A percentile compares a stretch with the other conserved stretches of the same genome.
These are phyloP conservation scores for Lacanobia wlatinum DNA, from an alignment of 2,888 invertebrate genomes.

Conservation along the genomic window DNA sequence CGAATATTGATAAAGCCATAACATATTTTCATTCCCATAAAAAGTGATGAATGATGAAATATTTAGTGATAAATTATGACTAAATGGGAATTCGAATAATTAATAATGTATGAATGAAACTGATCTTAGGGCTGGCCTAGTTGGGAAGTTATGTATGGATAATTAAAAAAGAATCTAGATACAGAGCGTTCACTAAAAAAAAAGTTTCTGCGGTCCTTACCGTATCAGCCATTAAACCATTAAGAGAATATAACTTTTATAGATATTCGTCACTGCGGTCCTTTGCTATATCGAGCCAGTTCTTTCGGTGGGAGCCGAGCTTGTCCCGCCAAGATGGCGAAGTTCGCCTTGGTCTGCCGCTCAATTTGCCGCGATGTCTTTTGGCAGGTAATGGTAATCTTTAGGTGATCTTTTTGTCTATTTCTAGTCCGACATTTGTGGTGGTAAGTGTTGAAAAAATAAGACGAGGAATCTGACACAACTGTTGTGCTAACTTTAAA, in stretches of 20 bases:
- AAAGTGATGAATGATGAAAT: slow-evolving; percentile 24
- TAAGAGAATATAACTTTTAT: not conserved
- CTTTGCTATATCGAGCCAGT: too few species aligned
- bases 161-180: slow-evolving; percentile 4
- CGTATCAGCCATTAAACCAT: not conserved
- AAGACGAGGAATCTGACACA: too few species aligned
- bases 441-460: too few species aligned
- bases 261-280: not conserved
- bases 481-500: not conserved
- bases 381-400: too few species aligned
- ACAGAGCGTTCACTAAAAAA: not conserved
- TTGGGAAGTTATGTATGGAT: slow-evolving; percentile 5
- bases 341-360: too few species aligned
- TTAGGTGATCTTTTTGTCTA: too few species aligned
- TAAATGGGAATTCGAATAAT: slow-evolving; percentile 18
- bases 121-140: slow-evolving; percentile 18
- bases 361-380: too few species aligned
- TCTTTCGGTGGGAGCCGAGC: too few species aligned
- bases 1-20: slow-evolving; percentile 34
- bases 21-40: slow-evolving; percentile 12
- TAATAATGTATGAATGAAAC: slow-evolving; percentile 45
- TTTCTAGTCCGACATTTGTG: too few species aligned
- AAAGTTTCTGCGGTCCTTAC: slow-evolving; percentile 3
- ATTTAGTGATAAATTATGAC: slow-evolving; percentile 19
- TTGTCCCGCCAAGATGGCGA: too few species aligned